Evolutionary conservation across 2,797 vertebrate genomes (phyloP).

Genomic region (Streptopelia turtur): DNA sequence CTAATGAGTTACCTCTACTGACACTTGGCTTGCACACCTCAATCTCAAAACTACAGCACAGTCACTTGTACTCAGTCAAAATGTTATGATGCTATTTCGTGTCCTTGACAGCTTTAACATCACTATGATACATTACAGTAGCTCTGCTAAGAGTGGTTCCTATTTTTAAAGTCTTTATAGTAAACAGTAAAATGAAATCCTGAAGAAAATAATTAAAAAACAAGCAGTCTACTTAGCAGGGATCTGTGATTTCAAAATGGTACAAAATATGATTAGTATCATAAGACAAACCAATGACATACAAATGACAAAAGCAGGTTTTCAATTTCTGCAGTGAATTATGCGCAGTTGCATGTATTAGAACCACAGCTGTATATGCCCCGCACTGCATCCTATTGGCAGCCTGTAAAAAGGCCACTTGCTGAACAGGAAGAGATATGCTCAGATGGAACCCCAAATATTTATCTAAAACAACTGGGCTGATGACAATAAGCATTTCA

Average conservation of each 20-base stretch:
- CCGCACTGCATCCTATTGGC: not conserved
- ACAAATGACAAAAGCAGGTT: not conserved
- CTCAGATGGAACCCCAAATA: not conserved
- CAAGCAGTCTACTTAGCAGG: not conserved
- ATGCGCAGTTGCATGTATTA: not conserved
- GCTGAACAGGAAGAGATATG: not conserved
- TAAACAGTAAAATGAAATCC: not conserved
- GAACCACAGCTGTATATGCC: not conserved
- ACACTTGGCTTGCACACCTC: slow-evolving; percentile 12
- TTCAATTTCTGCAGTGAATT: not conserved
- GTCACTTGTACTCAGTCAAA: not conserved
- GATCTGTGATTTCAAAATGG: not conserved
- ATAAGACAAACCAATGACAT: not conserved
- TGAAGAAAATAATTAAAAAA: not conserved
- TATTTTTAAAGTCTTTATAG: not conserved
- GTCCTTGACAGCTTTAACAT: slow-evolving; percentile 16
- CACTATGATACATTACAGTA: not conserved
- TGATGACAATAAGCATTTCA: not conserved
- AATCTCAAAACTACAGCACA: slow-evolving; percentile 2
- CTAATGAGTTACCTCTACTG: slow-evolving; percentile 11
- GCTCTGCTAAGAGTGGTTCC: not conserved
- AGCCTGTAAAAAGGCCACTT: not conserved
- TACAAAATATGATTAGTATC: not conserved
- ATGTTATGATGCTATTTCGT: not conserved
- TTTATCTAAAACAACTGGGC: slow-evolving; percentile 17